Percentiles rank a stretch among this genome's conserved stretches.
Evolutionary conservation across 2,113 vertebrate species (phyloP).

Genomic region (Hypanus sabinus): DNA sequence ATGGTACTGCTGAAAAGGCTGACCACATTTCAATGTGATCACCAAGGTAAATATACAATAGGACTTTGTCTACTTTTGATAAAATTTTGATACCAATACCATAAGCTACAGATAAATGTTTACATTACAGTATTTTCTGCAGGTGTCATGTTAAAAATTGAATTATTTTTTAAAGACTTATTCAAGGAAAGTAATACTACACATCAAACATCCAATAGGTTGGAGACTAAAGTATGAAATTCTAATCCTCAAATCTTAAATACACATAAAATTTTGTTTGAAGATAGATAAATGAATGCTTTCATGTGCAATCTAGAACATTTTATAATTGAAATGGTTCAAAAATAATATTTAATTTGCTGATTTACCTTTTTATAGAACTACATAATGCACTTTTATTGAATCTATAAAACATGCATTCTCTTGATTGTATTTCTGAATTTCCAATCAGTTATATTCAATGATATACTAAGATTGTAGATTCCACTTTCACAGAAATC

Average conservation of each 20-base stretch:
- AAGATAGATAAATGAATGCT: slow-evolving; percentile 15
- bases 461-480: neutral
- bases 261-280: neutral
- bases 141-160: neutral
- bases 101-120: neutral
- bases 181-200: neutral
- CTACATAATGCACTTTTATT: neutral
- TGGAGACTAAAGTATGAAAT: neutral
- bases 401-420: neutral
- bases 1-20: neutral
- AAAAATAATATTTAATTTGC: neutral
- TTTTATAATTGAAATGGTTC: neutral
- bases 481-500: neutral
- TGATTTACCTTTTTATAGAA: neutral
- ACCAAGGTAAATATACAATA: neutral
- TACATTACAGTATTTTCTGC: neutral
- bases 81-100: neutral
- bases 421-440: neutral
- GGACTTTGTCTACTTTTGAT: neutral
- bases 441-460: neutral
- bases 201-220: neutral
- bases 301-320: neutral
- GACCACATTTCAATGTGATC: neutral
- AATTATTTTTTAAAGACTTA: neutral
- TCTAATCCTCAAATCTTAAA: slow-evolving; percentile 3